Evolutionary conservation across 2,113 vertebrate genomes (phyloP).

Genomic region (Neofelis nebulosa): DNA sequence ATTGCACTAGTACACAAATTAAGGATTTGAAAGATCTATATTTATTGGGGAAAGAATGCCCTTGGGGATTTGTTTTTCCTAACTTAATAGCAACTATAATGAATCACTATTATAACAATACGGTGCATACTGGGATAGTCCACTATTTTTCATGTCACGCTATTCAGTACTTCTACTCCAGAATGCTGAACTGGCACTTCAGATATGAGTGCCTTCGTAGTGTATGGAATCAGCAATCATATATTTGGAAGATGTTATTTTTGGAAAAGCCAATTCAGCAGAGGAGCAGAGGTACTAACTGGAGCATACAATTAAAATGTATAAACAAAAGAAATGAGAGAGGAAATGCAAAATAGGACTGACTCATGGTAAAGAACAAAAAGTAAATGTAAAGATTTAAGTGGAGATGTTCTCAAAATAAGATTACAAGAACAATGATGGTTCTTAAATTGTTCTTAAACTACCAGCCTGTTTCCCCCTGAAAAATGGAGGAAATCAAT

Average conservation of each 20-base stretch:
- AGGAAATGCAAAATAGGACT: background rate
- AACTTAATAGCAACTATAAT: background rate
- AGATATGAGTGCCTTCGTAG: background rate
- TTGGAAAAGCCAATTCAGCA: constrained; percentile 29
- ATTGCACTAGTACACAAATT: background rate
- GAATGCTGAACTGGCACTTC: background rate
- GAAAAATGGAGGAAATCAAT: background rate
- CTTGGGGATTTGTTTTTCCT: background rate
- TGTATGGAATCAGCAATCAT: background rate
- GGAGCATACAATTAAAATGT: constrained; percentile 6
- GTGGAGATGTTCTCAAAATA: background rate
- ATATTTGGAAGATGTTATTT: constrained; percentile 24
- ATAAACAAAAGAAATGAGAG: background rate
- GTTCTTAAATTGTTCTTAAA: background rate
- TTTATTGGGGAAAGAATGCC: background rate
- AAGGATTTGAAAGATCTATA: background rate
- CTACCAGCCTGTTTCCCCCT: background rate
- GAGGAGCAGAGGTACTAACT: background rate
- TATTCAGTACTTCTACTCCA: background rate
- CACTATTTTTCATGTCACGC: background rate
- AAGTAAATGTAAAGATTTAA: background rate
- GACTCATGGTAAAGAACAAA: background rate
- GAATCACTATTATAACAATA: background rate
- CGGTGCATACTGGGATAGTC: background rate
- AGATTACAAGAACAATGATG: background rate